Evolutionary conservation across 2,113 vertebrate species (phyloP), one percentile per base, ranked within the genome.

Genomic region (Catharus minimus): DNA sequence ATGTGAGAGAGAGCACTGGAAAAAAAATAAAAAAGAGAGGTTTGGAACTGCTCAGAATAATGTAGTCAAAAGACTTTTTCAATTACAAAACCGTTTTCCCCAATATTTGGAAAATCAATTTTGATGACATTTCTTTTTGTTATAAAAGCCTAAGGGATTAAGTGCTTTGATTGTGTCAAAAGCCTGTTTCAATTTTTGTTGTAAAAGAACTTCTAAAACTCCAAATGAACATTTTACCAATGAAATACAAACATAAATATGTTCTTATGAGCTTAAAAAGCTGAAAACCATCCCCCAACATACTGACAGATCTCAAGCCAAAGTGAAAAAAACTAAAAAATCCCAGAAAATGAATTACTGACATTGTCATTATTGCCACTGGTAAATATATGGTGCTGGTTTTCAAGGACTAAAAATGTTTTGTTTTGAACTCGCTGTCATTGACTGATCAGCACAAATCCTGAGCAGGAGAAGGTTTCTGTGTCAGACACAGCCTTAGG

Each of bases 51-150:
- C 38, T 82, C 41, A 36, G 36, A 64, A 73, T 72, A 72, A 68
- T 85, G 79, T 71, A 13, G n/a, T 67, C 21, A 47, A 43, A 78
- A 78, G 19, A 20, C 5, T 72, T 78, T 55, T 72, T 56, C n/a
- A 68, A 20, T 92, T 87, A 57, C 53, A 65, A 71, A 72, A 7
- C 24, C 4, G 11, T 89, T 96, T 36, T 0, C 23, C 28, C 41
- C 24, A 64, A 33, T 73, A 95, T 91, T 85, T 79, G 50, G 62
- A 79, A 85, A 91, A 82, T 79, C 49, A 82, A 44, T 91, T 94
- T 91, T 89, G 62, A 65, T 82, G 73, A 38, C 38, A 20, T 72
- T 60, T 64, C n/a, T 72, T 75, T 85, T 91, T 82, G 52, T 74
- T 20, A 43, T 33, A 52, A 43, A 36, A 32, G 1, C 32, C 16